A percentile compares a stretch with the other conserved stretches of the same genome.
Evolutionary conservation across 2,113 vertebrate species (phyloP).

Genomic region (Strigops habroptila): DNA sequence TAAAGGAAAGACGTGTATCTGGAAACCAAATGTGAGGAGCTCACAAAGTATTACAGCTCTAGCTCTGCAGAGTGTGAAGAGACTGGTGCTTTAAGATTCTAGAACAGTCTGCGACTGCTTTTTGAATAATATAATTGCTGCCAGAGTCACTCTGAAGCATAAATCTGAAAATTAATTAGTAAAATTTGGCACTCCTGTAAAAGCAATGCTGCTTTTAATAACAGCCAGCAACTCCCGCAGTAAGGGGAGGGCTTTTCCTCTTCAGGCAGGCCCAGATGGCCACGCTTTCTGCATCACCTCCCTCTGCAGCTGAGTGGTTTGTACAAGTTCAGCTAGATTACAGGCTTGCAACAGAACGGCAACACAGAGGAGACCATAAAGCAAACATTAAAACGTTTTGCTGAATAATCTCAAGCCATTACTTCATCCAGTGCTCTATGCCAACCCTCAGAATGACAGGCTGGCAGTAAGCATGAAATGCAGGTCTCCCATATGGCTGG

Average conservation of each 20-base stretch:
- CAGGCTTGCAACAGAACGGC: not conserved
- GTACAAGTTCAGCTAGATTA: not conserved
- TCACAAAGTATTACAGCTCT: not conserved
- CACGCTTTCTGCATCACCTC: not conserved
- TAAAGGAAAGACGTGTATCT: not conserved
- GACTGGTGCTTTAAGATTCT: not conserved
- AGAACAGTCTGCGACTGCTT: not conserved
- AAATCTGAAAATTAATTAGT: constrained; percentile 46
- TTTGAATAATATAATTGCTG: not conserved
- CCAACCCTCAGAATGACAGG: constrained; percentile 1
- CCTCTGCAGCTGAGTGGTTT: not conserved
- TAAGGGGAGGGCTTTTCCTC: not conserved
- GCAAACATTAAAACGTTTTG: not conserved
- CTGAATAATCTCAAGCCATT: constrained; percentile 45
- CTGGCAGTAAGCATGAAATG: not conserved
- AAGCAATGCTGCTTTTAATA: not conserved
- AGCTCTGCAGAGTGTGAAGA: not conserved
- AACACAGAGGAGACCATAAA: not conserved
- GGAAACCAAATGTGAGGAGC: not conserved
- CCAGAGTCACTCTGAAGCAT: constrained; percentile 2
- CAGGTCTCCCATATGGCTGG: constrained; percentile 21
- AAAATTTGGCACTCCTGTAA: constrained; percentile 13
- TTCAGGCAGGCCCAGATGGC: constrained; percentile 30
- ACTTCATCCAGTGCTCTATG: not conserved
- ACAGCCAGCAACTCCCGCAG: not conserved